Evolutionary conservation across 2,888 invertebrate genomes (phyloP).

Genomic region (Gastracanthus pulcherrimus): DNA sequence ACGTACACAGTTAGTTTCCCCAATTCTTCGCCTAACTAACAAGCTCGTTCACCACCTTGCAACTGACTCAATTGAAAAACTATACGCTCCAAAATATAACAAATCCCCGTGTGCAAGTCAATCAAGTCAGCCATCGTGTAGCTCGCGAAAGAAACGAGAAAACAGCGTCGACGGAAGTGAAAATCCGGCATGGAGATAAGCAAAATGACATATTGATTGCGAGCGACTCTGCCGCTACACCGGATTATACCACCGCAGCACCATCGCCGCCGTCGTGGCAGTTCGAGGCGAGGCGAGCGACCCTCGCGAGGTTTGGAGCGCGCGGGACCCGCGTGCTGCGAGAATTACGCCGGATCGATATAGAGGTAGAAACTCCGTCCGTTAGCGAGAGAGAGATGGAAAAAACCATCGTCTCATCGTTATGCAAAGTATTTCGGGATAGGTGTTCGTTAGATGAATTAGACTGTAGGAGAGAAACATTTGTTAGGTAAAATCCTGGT

Average conservation of each 20-base stretch:
- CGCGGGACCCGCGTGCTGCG: constrained; percentile 42
- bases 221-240: constrained; percentile 66
- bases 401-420: constrained; percentile 61
- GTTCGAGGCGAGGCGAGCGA: constrained; percentile 69
- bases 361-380: too few relatives aligned
- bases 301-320: constrained; percentile 48
- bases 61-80: not conserved
- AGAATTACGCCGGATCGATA: constrained; percentile 12
- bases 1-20: too few relatives aligned
- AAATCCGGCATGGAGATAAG: constrained; percentile 72
- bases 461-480: too few relatives aligned
- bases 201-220: constrained; percentile 76
- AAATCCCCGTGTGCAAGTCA: not conserved
- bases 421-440: too few relatives aligned
- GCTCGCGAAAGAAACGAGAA: constrained; percentile 31
- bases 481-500: too few relatives aligned
- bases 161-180: constrained; percentile 59
- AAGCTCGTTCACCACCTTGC: not conserved
- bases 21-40: too few relatives aligned
- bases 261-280: constrained; percentile 63
- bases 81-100: not conserved
- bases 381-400: constrained; percentile 40
- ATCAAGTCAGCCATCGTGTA: not conserved
- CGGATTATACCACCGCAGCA: constrained; percentile 11
- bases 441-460: too few relatives aligned